Evolutionary conservation across 2,888 invertebrate genomes (phyloP), one percentile per base, ranked within the genome.

Genomic region (Heliothis peltigera): DNA sequence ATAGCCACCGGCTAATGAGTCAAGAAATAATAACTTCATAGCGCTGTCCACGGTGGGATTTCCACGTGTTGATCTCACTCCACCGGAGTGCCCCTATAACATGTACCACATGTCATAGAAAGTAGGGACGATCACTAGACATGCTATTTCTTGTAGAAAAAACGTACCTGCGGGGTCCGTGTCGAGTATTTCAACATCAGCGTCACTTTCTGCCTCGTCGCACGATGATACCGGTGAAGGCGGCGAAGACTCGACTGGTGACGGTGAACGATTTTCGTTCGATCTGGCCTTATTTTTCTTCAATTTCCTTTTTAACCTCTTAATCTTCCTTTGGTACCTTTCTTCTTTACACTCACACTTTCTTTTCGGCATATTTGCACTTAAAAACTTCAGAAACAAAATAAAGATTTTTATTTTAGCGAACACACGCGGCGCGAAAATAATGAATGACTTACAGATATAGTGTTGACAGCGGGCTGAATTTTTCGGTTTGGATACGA

Each of bases 71-170:
- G 25, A 54, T 25, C 53, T 54, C 53, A 54, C 53, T 54, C 53
- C 53, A 25, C 53, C 53, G 53, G 25, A 54, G 42, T 54, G 43
- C 42, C 53, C 25, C 42, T 43, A 53, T 53, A 39, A 53, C 53
- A 42, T 22, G 53, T 53, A 42, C 53, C 42, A 53, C 53, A 39
- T 42, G 12, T 54, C 42, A 54, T 43, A 25, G 12, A 54, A 54
- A 43, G 7, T 42, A 43, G 25, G 53, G 8, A 25, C 42, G 17
- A 54, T 54, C 25, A 54, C 3, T 18, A 43, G 25, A 43, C 0
- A 43, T 22, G 53, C 22, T 42, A 43, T 4, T 25, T 25, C 43
- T 2, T 28, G 28, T 28, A 28, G 7, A 28, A 28, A 28, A 28
- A 28, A 28, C 28, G 0, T 28, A 8, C 28, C 25, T 43, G 12